phyloP scores from a whole-genome alignment of 2,113 vertebrate species.

The Equus quagga region DNA sequence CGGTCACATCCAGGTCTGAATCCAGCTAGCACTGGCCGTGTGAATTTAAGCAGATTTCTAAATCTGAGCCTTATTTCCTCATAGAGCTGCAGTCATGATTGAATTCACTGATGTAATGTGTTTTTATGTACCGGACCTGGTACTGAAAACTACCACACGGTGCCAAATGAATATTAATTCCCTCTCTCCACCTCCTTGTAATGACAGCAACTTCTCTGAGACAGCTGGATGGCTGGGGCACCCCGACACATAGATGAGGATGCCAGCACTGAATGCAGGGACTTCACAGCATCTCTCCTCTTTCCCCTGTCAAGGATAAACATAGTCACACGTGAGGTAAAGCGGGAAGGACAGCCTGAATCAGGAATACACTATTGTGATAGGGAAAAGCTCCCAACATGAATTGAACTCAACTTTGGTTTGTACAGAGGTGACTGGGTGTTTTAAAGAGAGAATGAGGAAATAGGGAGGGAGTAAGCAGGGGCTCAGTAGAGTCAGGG shows the following conservation, averaged over 20 bases:
- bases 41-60: neutral
- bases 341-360: neutral
- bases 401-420: neutral
- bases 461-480: neutral
- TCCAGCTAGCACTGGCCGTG: neutral
- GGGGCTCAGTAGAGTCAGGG: neutral
- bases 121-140: neutral
- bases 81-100: neutral
- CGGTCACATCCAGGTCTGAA: neutral
- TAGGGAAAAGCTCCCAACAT: neutral
- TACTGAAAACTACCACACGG: neutral
- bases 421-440: neutral
- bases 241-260: accelerated
- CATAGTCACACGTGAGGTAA: neutral
- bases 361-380: neutral
- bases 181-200: neutral
- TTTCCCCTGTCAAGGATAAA: neutral
- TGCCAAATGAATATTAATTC: neutral
- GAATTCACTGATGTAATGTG: neutral
- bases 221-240: neutral
- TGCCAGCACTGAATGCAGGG: neutral
- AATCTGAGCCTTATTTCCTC: neutral
- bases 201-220: neutral
- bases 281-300: neutral
- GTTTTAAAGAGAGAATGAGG: neutral